phyloP scores from a whole-genome alignment of 2,797 vertebrate species.

The Intellagama lesueurii region DNA sequence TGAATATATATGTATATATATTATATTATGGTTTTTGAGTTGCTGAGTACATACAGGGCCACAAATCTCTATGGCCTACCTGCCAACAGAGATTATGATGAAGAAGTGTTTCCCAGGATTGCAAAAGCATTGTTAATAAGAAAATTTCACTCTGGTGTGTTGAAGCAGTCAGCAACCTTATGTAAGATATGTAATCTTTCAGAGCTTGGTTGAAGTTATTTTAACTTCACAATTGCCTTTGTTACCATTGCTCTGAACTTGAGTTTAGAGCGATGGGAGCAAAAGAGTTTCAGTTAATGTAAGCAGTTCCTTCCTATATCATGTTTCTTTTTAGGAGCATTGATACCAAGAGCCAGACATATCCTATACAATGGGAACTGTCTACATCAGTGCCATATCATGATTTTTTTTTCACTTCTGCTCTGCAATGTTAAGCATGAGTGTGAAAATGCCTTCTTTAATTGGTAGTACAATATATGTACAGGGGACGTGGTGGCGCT shows the following conservation, averaged over 20 bases:
- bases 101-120: not conserved
- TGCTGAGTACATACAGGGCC: not conserved
- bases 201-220: not conserved
- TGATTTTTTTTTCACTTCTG: not conserved
- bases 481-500: too few relatives aligned
- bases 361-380: rapidly evolving
- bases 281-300: not conserved
- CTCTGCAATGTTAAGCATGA: rapidly evolving
- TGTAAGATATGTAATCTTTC: not conserved
- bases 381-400: not conserved
- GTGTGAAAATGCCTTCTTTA: not conserved
- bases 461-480: not conserved
- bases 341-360: not conserved
- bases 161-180: rapidly evolving
- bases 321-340: rapidly evolving
- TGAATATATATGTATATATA: not conserved
- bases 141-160: not conserved
- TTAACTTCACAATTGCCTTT: not conserved
- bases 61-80: not conserved
- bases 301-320: not conserved
- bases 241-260: not conserved
- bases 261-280: too few relatives aligned
- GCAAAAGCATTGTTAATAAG: not conserved
- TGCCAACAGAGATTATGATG: not conserved
- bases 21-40: not conserved